These are phyloP conservation scores for Oryzias dopingdopingensis DNA, from an alignment of 2,797 vertebrate genomes.

Conservation along the genomic window DNA sequence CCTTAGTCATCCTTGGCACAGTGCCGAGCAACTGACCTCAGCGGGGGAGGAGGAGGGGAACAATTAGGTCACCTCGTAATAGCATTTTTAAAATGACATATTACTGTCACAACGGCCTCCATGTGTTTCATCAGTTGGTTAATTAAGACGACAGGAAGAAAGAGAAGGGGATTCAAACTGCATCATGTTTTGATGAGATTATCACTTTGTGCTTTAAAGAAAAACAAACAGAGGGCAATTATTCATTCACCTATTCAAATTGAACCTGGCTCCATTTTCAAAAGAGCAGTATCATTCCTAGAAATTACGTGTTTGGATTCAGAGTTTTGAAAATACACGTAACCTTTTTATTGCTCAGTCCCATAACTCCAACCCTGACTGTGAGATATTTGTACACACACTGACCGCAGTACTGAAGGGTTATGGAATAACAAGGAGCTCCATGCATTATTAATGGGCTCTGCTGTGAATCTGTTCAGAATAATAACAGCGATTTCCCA, in stretches of 20 bases:
- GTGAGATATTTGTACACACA: conserved; percentile 95
- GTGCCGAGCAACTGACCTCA: conserved; percentile 57
- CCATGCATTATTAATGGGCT: conserved; percentile 91
- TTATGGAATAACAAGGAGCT: conserved; percentile 88
- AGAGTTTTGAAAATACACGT: conserved; percentile 75
- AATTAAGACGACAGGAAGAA: conserved; percentile 47
- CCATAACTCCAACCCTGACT: conserved; percentile 77
- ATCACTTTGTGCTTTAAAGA: conserved; percentile 21
- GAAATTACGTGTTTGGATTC: conserved; percentile 59
- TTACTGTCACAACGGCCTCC: conserved; percentile 66
- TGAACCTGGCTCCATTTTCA: conserved; percentile 41
- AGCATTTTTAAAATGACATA: conserved; percentile 69
- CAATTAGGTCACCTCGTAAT: conserved; percentile 75
- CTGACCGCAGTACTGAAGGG: conserved; percentile 84
- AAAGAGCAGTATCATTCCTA: conserved; percentile 50
- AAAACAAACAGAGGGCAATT: conserved; percentile 18
- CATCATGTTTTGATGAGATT: conserved; percentile 42
- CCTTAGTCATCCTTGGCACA: conserved; percentile 60
- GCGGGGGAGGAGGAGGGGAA: conserved; percentile 37
- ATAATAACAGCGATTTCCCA: conserved; percentile 83
- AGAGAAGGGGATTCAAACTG: conserved; percentile 45
- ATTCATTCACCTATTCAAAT: conserved; percentile 61
- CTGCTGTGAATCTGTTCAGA: conserved; percentile 82
- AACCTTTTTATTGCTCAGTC: conserved; percentile 77
- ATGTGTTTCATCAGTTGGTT: conserved; percentile 60